Percentiles rank a stretch among this genome's conserved stretches.
These are phyloP conservation scores for Caenorhabditis wallacei DNA, from an alignment of 2,888 invertebrate genomes.

Conservation along the genomic window DNA sequence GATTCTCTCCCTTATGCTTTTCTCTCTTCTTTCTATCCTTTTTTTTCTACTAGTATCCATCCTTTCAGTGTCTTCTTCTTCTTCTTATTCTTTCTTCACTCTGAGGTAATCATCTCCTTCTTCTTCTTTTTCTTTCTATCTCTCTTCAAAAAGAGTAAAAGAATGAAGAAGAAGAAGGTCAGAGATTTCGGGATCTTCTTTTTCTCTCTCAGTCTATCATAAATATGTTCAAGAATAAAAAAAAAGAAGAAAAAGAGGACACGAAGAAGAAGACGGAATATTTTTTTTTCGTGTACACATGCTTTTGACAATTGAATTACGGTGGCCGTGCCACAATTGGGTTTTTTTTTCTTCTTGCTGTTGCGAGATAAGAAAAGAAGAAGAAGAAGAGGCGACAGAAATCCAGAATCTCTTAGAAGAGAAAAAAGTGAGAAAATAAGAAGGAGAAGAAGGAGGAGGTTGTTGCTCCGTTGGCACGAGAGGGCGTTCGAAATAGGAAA, in stretches of 20 bases:
- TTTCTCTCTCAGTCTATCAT: background rate
- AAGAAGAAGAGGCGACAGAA: slow-evolving; percentile 22
- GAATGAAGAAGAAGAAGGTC: slow-evolving; percentile 41
- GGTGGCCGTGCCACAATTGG: slow-evolving; percentile 47
- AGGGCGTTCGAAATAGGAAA: slow-evolving; percentile 38
- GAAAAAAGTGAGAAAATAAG: slow-evolving; percentile 24
- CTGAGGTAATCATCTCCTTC: slow-evolving; percentile 51
- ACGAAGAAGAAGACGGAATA: slow-evolving; percentile 28
- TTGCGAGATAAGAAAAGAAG: slow-evolving; percentile 35
- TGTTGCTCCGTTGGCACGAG: slow-evolving; percentile 11
- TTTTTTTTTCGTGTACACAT: slow-evolving; percentile 35
- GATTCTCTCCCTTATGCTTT: slow-evolving; percentile 19
- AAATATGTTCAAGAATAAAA: slow-evolving; percentile 15
- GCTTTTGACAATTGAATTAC: slow-evolving; percentile 46
- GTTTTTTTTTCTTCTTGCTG: slow-evolving; percentile 25
- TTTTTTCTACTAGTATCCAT: slow-evolving; percentile 50
- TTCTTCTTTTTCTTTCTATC: slow-evolving; percentile 33
- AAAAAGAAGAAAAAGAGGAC: slow-evolving; percentile 29
- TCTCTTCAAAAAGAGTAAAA: slow-evolving; percentile 12
- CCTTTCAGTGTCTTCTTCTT: slow-evolving; percentile 51
- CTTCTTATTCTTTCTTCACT: slow-evolving; percentile 37
- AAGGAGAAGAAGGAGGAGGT: slow-evolving; percentile 13
- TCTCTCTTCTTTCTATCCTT: slow-evolving; percentile 14
- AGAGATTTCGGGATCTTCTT: slow-evolving; percentile 46
- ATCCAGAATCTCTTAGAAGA: slow-evolving; percentile 29